Percentiles rank a stretch among this genome's conserved stretches.
Evolutionary conservation across 2,113 vertebrate species (phyloP).

Genomic region (Pleuronectes platessa): DNA sequence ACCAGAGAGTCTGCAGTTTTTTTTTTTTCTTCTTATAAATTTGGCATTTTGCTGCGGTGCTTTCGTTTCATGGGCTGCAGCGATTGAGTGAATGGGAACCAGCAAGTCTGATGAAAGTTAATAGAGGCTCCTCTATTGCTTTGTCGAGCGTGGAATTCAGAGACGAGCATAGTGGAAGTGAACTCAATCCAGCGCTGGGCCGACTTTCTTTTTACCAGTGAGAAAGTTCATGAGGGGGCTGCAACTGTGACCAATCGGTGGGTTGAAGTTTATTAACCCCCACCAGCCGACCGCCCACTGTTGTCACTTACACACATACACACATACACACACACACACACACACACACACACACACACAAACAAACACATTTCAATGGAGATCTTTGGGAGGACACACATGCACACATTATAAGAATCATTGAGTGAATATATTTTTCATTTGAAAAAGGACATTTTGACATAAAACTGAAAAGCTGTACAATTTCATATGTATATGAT

Average conservation of each 20-base stretch:
- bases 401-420: neutral
- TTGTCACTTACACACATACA: constrained; percentile 1
- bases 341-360: neutral
- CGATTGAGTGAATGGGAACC: constrained; percentile 4
- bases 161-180: constrained; percentile 29
- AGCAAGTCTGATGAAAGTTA: constrained; percentile 39
- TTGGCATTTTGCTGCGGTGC: neutral
- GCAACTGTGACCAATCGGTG: constrained; percentile 59
- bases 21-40: neutral
- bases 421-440: too few species aligned
- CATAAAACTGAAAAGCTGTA: too few species aligned
- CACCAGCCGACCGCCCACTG: constrained; percentile 21
- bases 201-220: constrained; percentile 20
- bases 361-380: constrained; percentile 16
- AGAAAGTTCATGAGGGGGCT: constrained; percentile 48
- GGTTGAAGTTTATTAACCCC: constrained; percentile 64
- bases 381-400: constrained; percentile 26
- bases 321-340: too few species aligned
- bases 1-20: neutral
- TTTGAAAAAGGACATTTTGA: too few species aligned
- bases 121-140: constrained; percentile 24
- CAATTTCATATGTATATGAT: too few species aligned
- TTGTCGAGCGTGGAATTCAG: constrained; percentile 31
- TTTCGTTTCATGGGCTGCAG: neutral
- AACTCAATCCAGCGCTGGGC: constrained; percentile 21